Base-by-base conservation (phyloP, 92 coral and sea anemone genomes). In the Actinostola sp. region DNA sequence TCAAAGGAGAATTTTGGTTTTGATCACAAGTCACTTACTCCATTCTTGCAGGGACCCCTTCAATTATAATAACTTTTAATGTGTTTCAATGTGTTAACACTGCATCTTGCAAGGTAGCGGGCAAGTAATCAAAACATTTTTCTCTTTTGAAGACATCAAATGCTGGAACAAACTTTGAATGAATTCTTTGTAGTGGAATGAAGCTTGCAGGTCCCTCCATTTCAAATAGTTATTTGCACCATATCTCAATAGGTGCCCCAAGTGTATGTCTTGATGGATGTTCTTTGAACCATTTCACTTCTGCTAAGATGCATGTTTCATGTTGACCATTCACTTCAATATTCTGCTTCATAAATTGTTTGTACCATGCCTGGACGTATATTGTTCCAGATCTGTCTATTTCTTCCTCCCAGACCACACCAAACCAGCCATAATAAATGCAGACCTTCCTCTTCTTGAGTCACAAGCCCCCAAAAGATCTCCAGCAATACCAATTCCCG, bases 201-300 rank as follows among this genome's bases (percentile, higher is more conserved):
- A 39, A 39, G 45, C 45, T 39, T 39, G 45, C 45, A 39, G 45
- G 45, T 39, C 45, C 45, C 7, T 39, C 45, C 8, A 39, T 39
- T 39, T 39, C 45, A 39, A 7, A 39, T 39, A 50, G 25, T 3
- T 54, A 4, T 54, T 27, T 54, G 33, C 61, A 54, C 61, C 61
- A 54, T 14, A 54, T 54, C 17, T 54, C 61, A 5, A 54, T 29
- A 54, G 61, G 61, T 54, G 61, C 2, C 8, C 61, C 61, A 3
- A 54, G 34, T 23, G 28, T 17, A 54, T 54, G 33, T 11, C 61
- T 6, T 2, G 29, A 5, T 21, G 61, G 61, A 27, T 54, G 61
- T 27, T 54, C 31, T 54, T 54, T 54, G 61, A 54, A 27, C 61
- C 61, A 54, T 54, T 54, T 54, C 5, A 54, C 61, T 23, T 54